Evolutionary conservation across 2,113 vertebrate species (phyloP).

Genomic region (Microtus richardsoni): DNA sequence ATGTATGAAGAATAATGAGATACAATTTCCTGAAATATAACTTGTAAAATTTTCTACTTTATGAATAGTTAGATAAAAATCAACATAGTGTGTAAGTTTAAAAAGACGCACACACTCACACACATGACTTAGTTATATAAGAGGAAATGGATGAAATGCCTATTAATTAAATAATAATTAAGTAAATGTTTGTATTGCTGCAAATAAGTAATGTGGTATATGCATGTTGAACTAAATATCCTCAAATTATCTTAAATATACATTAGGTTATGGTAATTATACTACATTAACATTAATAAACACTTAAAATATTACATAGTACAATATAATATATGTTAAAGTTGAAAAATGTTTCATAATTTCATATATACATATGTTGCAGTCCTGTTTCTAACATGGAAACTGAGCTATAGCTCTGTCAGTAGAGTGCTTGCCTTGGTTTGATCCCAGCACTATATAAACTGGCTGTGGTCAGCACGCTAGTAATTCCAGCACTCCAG

Average conservation of each 20-base stretch:
- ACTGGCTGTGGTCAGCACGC: not conserved
- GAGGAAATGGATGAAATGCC: not conserved
- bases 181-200: not conserved
- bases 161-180: not conserved
- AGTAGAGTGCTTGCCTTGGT: not conserved
- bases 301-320: not conserved
- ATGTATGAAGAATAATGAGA: not conserved
- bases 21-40: slow-evolving; percentile 6
- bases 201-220: not conserved
- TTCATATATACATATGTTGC: not conserved
- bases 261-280: not conserved
- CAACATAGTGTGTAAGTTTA: not conserved
- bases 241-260: not conserved
- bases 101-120: not conserved
- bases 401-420: not conserved
- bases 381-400: not conserved
- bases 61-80: not conserved
- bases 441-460: not conserved
- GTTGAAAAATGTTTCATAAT: not conserved
- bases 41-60: not conserved
- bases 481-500: not conserved
- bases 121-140: not conserved
- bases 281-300: not conserved
- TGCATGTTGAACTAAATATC: not conserved
- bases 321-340: not conserved